These are phyloP conservation scores for Donacobius atricapilla DNA, from an alignment of 2,113 vertebrate species.

Conservation along the genomic window DNA sequence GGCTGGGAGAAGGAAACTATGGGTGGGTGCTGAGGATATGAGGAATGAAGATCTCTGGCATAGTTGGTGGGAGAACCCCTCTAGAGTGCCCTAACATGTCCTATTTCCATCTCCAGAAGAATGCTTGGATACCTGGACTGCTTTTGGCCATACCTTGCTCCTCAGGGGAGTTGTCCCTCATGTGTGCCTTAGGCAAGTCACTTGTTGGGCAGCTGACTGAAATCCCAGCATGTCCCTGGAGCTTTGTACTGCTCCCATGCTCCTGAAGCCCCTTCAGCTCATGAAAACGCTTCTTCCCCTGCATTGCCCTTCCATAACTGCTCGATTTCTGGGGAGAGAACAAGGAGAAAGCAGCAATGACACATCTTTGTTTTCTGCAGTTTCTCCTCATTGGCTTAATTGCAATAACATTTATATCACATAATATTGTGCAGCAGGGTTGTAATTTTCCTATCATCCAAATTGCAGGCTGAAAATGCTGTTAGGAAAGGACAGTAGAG, in stretches of 20 bases:
- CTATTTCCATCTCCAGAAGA: background rate
- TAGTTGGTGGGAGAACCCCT: background rate
- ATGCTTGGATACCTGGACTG: background rate
- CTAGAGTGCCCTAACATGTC: rapidly evolving
- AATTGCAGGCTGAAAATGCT: conserved; percentile 83
- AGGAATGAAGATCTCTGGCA: background rate
- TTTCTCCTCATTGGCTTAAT: conserved; percentile 75
- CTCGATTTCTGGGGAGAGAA: background rate
- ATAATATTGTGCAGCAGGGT: conserved; percentile 74
- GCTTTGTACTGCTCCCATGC: background rate
- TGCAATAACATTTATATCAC: conserved; percentile 79
- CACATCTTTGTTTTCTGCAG: conserved; percentile 38
- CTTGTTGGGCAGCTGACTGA: background rate
- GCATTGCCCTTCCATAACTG: background rate
- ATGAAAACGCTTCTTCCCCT: background rate
- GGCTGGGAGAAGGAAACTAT: background rate
- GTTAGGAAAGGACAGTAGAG: conserved; percentile 69
- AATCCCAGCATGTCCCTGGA: rapidly evolving
- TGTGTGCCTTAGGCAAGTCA: background rate
- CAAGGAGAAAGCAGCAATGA: background rate
- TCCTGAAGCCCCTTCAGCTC: background rate
- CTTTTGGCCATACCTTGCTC: background rate
- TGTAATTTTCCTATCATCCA: conserved; percentile 86
- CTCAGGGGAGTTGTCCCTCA: background rate
- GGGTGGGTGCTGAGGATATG: background rate